Evolutionary conservation across 2,113 vertebrate genomes (phyloP).

Genomic region (Rhinolophus sinicus): DNA sequence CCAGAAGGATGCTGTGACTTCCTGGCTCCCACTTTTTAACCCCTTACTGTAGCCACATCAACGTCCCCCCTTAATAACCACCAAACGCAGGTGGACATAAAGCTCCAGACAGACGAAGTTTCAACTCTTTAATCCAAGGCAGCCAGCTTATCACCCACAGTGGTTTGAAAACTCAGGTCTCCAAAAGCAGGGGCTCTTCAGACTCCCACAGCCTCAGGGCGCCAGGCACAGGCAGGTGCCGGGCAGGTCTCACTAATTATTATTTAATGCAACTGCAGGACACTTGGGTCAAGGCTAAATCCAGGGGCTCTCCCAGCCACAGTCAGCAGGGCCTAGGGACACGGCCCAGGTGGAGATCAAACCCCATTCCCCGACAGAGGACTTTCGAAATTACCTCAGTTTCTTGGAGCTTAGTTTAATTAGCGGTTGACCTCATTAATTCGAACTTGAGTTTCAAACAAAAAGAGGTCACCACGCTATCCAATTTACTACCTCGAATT

Average conservation of each 20-base stretch:
- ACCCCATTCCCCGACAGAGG: neutral
- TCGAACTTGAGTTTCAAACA: neutral
- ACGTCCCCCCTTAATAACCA: neutral
- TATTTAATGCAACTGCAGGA: rapidly evolving
- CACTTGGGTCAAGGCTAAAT: neutral
- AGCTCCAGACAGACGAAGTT: neutral
- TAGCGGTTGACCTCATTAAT: conserved; percentile 49
- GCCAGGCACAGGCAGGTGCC: rapidly evolving
- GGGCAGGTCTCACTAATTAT: neutral
- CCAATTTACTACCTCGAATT: neutral
- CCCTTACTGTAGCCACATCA: rapidly evolving
- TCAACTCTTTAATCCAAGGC: neutral
- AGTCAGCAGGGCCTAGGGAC: neutral
- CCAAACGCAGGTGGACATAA: rapidly evolving
- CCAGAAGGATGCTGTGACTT: neutral
- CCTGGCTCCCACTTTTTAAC: neutral
- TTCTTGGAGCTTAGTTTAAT: conserved; percentile 56
- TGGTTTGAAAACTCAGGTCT: neutral
- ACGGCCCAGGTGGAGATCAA: neutral
- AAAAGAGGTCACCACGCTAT: conserved; percentile 30
- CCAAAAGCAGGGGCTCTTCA: neutral
- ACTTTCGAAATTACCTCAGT: conserved; percentile 19
- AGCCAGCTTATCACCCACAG: neutral
- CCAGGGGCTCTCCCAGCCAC: neutral
- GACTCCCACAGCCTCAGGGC: rapidly evolving